These are phyloP conservation scores for Malurus leucopterus DNA, from an alignment of 2,797 vertebrate genomes.

Conservation along the genomic window DNA sequence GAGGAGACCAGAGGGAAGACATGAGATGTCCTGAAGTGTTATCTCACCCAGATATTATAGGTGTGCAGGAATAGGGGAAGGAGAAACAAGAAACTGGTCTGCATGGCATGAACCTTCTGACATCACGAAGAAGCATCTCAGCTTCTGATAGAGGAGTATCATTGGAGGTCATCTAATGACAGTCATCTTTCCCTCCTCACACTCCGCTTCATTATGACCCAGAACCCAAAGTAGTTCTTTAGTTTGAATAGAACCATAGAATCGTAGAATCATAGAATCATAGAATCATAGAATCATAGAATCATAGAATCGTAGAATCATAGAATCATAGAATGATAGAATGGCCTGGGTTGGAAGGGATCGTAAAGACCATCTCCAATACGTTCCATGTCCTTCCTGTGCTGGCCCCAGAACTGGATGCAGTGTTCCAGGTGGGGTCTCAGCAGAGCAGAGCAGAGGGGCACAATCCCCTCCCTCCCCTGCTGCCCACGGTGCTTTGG, in stretches of 20 bases:
- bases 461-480: neutral
- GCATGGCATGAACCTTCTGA: neutral
- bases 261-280: too few relatives aligned
- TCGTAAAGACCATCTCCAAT: rapidly evolving
- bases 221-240: neutral
- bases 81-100: neutral
- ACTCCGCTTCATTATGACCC: neutral
- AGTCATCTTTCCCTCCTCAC: neutral
- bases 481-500: neutral
- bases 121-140: neutral
- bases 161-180: neutral
- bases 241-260: neutral
- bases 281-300: too few relatives aligned
- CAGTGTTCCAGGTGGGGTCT: rapidly evolving
- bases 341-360: neutral
- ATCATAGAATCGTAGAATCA: neutral
- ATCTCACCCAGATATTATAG: neutral
- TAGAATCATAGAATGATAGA: neutral
- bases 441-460: neutral
- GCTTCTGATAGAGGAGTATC: neutral
- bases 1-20: neutral
- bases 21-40: neutral
- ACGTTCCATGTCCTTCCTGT: neutral
- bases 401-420: neutral
- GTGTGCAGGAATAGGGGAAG: neutral